Conservation (phyloP, 2,113 vertebrate species). For the Eleginops maclovinus region DNA sequence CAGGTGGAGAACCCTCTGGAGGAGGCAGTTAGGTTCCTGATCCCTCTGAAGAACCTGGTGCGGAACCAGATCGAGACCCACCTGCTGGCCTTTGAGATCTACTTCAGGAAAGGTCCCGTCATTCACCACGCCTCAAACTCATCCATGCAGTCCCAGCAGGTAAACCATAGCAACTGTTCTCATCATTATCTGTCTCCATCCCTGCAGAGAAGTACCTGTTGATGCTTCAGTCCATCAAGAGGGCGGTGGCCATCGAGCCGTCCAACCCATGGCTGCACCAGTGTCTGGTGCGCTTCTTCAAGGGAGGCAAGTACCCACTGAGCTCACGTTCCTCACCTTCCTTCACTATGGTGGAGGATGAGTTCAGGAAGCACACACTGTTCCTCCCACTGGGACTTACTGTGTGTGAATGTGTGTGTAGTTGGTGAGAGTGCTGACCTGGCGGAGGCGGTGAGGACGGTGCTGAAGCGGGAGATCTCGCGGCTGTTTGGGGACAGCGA, state of each 20-base stretch:
- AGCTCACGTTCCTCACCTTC: too few species aligned
- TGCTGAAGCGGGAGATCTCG: constrained; percentile 94
- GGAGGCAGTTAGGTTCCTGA: constrained; percentile 97
- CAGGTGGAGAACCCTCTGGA: constrained; percentile 94
- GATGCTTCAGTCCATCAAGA: constrained; percentile 95
- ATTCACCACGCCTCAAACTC: not conserved
- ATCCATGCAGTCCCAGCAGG: not conserved
- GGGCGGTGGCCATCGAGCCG: constrained; percentile 90
- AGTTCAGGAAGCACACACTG: too few species aligned
- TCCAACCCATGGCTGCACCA: constrained; percentile 95
- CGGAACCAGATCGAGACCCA: constrained; percentile 94
- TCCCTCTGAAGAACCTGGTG: constrained; percentile 92
- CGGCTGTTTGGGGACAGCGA: constrained; percentile 94
- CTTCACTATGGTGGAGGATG: too few species aligned
- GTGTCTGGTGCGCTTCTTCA: constrained; percentile 95
- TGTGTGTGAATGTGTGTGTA: constrained; percentile 28
- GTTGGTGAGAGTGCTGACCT: constrained; percentile 91
- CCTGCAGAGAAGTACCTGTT: constrained; percentile 91
- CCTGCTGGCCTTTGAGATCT: constrained; percentile 97
- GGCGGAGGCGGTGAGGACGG: constrained; percentile 89
- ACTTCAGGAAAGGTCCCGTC: constrained; percentile 93
- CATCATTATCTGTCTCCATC: not conserved
- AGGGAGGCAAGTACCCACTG: constrained; percentile 75
- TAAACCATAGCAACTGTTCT: not conserved
- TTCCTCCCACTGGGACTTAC: not conserved